Percentiles rank a stretch among this genome's conserved stretches.
These are phyloP conservation scores for Chymomyza procnemis DNA, from an alignment of 2,888 invertebrate genomes.

Conservation along the genomic window DNA sequence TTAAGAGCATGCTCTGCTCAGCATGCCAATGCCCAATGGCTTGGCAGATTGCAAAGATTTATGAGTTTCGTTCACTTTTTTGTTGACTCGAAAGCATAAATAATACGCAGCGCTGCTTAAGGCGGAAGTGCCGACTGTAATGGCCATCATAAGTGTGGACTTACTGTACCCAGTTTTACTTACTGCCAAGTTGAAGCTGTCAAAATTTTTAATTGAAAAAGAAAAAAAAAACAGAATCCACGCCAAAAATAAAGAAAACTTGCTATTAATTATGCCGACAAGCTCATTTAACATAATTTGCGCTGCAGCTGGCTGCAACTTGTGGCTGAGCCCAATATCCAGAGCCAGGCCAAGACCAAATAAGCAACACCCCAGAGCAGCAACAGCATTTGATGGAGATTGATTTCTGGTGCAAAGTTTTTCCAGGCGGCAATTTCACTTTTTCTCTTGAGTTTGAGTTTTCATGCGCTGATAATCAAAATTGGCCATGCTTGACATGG, in stretches of 20 bases:
- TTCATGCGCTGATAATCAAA: constrained; percentile 54
- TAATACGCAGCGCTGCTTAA: constrained; percentile 11
- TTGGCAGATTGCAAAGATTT: constrained; percentile 46
- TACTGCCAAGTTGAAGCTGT: neutral
- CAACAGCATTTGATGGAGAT: constrained; percentile 56
- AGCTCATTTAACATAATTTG: neutral
- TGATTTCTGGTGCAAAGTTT: constrained; percentile 42
- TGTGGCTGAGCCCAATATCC: neutral
- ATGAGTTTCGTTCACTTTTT: constrained; percentile 25
- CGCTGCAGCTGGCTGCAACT: neutral
- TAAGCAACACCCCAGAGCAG: neutral
- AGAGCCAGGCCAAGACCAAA: neutral
- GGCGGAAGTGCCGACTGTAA: neutral
- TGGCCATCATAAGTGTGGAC: neutral
- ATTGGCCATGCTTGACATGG: constrained; percentile 43
- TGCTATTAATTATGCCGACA: constrained; percentile 36
- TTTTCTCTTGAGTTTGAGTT: constrained; percentile 26
- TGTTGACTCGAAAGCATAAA: constrained; percentile 18
- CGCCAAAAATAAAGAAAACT: neutral
- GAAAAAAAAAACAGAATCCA: constrained; percentile 14
- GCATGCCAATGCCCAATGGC: constrained; percentile 10
- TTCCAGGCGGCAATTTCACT: constrained; percentile 4
- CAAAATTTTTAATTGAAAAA: constrained; percentile 53
- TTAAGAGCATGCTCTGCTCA: neutral
- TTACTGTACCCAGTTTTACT: neutral